These are phyloP conservation scores for Cyprinodon tularosa DNA, from an alignment of 2,113 vertebrate genomes.

Conservation along the genomic window DNA sequence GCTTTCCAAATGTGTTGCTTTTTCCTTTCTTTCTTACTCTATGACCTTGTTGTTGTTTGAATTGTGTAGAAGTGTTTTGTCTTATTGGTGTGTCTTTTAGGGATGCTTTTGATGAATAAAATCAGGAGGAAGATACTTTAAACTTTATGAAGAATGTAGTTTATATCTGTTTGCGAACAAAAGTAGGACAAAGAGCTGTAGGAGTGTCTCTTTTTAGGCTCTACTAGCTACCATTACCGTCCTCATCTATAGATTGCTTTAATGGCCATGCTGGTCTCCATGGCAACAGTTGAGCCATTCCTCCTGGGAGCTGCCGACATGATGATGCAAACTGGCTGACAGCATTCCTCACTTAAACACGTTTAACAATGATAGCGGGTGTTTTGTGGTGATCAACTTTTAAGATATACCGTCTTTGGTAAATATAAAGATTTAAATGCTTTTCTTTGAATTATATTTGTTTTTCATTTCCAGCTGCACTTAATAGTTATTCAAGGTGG, in stretches of 20 bases:
- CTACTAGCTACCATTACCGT: background rate
- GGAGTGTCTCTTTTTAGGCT: background rate
- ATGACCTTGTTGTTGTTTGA: background rate
- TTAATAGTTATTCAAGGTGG: conserved; percentile 8
- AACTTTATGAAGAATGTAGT: background rate
- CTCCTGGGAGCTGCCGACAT: background rate
- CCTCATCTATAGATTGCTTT: background rate
- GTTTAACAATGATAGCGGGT: conserved; percentile 9
- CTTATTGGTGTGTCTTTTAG: background rate
- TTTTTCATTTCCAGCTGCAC: conserved; percentile 14
- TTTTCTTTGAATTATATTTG: conserved; percentile 8
- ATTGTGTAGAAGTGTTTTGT: no score
- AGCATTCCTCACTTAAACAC: conserved; percentile 12
- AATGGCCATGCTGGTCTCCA: conserved; percentile 13
- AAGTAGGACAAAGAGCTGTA: background rate
- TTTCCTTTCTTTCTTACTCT: background rate
- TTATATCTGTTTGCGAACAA: background rate
- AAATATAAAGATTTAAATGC: background rate
- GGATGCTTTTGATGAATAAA: background rate
- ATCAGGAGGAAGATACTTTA: background rate
- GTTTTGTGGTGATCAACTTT: conserved; percentile 1
- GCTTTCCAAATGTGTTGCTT: background rate
- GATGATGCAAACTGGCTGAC: conserved; percentile 41
- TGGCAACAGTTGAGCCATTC: conserved; percentile 53
- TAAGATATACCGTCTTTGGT: background rate